Base-by-base conservation (phyloP, 2,113 vertebrate species). In the Oreochromis spilurus region DNA sequence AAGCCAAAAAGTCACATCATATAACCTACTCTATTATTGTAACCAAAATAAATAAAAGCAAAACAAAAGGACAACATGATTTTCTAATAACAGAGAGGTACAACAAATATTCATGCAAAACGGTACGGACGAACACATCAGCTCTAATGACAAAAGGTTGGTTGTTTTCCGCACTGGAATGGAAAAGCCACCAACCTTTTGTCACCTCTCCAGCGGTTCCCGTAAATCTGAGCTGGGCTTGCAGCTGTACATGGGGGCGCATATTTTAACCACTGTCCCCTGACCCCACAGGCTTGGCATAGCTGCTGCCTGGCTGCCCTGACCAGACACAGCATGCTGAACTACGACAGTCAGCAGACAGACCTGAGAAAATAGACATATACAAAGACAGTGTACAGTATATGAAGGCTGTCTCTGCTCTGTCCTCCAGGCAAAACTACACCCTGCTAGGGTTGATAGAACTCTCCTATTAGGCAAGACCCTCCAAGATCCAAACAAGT, bases 181-280 rank as follows among this genome's bases (percentile, higher is more conserved):
- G 92, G 89, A 97, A 96, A 96, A 95, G 94, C 96, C 94, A 97
- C 96, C 97, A 97, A 97, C 97, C 97, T 97, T 96, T 96, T 97
- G 95, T 94, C 97, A 96, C 96, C 95, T 96, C 86, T 96, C 93
- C 95, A 96, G 38, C 93, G 95, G 77, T 86, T 95, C 53, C 94
- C 94, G 81, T 92, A 93, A 82, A 94, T 90, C 87, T 94, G 93
- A 85, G 89, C 65, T 58, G 94, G 94, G 83, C 83, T 81, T 70
- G 92, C 80, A 88, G 92, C 91, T 86, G 89, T 83, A 90, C 87
- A 83, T 77, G 95, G 96, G 50, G 84, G 79, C 11, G 86, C 81
- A 86, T 91, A 91, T 95, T 94, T 97, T 93, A 94, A 91, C 93
- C 95, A 95, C 88, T 94, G 95, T 86, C 87, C 94, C 93, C 94